Percentiles rank a stretch among this genome's conserved stretches.
Evolutionary conservation across 2,888 invertebrate genomes (phyloP).

Genomic region (Hirudinaria manillensis): DNA sequence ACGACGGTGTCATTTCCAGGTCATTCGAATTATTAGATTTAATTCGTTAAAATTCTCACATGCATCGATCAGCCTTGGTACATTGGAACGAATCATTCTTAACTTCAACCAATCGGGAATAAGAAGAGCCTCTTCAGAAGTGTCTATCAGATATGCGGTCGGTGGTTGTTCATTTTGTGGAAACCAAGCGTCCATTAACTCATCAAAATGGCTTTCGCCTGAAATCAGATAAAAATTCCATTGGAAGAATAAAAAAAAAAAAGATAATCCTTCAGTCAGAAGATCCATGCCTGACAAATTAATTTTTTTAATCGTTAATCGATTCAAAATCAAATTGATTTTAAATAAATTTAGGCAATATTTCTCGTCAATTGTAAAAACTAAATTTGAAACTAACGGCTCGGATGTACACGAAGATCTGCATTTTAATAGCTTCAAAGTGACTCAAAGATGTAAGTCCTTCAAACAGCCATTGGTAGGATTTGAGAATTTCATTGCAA

Average conservation of each 20-base stretch:
- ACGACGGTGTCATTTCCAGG: background rate
- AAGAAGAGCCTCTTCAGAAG: conserved; percentile 73
- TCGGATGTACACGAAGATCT: conserved; percentile 47
- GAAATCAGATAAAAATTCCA: background rate
- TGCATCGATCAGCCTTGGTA: conserved; percentile 74
- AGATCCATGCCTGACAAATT: conserved; percentile 65
- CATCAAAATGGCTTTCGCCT: conserved; percentile 47
- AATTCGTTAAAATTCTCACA: conserved; percentile 41
- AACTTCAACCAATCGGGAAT: conserved; percentile 89
- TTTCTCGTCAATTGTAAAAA: no score
- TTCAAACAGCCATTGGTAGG: conserved; percentile 52
- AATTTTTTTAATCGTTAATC: conserved; percentile 9
- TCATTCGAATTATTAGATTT: no score
- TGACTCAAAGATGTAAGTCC: conserved; percentile 68
- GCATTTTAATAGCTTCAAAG: conserved; percentile 59
- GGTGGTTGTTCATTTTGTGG: conserved; percentile 68
- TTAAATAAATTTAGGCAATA: background rate
- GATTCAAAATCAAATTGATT: background rate
- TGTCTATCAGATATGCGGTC: conserved; percentile 70
- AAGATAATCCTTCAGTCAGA: conserved; percentile 5
- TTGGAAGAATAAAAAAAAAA: background rate
- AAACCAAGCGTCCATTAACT: conserved; percentile 79
- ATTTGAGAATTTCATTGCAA: background rate
- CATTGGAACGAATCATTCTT: conserved; percentile 74
- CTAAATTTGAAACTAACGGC: conserved; percentile 39